Conservation (phyloP, 2,113 vertebrate genomes). For the Uropsilus gracilis region DNA sequence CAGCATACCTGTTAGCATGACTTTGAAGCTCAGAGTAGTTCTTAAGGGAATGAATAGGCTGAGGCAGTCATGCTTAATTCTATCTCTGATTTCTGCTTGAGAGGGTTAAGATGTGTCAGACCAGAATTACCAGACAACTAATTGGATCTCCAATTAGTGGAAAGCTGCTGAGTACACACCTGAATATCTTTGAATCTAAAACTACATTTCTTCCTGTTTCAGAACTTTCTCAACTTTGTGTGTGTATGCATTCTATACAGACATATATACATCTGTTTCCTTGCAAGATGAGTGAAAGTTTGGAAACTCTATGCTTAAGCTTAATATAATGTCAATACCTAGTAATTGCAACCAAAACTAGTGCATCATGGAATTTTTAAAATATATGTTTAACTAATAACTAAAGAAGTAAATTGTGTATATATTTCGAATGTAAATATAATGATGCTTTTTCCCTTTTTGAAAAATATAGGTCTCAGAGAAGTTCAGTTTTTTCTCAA, state of each 20-base stretch:
- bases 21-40: background rate
- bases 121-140: background rate
- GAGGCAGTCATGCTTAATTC: background rate
- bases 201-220: background rate
- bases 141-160: background rate
- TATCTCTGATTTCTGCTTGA: background rate
- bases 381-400: background rate
- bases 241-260: no score
- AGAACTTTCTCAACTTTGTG: background rate
- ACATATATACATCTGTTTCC: background rate
- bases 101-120: background rate
- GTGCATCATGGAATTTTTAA: background rate
- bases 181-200: background rate
- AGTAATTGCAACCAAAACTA: background rate
- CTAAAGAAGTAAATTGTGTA: background rate
- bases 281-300: background rate
- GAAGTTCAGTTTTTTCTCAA: background rate
- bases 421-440: background rate
- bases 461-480: background rate
- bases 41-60: background rate
- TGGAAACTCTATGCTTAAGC: background rate
- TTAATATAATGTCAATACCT: background rate
- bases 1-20: no score
- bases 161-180: background rate
- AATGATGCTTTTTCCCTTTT: background rate